These are phyloP conservation scores for Caenorhabditis japonica DNA, from an alignment of 2,888 invertebrate genomes.

Conservation along the genomic window DNA sequence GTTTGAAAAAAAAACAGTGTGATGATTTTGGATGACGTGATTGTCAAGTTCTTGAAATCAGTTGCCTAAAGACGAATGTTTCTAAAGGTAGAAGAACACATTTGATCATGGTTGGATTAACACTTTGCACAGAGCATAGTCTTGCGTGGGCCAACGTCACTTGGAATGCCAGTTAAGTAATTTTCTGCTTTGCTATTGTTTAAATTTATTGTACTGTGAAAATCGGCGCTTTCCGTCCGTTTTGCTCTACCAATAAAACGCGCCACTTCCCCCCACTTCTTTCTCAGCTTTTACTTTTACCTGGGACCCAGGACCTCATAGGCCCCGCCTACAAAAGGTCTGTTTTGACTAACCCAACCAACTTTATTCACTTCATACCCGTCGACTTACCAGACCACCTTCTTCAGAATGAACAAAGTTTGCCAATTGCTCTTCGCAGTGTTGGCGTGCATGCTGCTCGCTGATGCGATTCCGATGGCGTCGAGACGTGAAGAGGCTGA, in stretches of 20 bases:
- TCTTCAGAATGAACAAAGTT: constrained; percentile 34
- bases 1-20: too few relatives aligned
- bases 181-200: constrained; percentile 26
- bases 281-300: constrained; percentile 11
- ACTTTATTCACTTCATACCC: constrained; percentile 37
- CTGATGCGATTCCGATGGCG: constrained; percentile 53
- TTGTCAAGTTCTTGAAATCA: neutral
- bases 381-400: constrained; percentile 14
- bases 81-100: constrained; percentile 32
- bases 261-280: too few relatives aligned
- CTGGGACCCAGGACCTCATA: constrained; percentile 12
- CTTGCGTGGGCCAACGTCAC: constrained; percentile 45
- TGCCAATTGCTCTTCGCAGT: constrained; percentile 25
- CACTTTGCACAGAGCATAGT: constrained; percentile 39
- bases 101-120: constrained; percentile 46
- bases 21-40: too few relatives aligned
- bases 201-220: constrained; percentile 46
- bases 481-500: constrained; percentile 25
- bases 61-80: too few relatives aligned
- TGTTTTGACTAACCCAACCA: constrained; percentile 18
- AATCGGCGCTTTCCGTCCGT: constrained; percentile 1
- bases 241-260: too few relatives aligned
- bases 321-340: constrained; percentile 17
- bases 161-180: constrained; percentile 23
- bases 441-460: constrained; percentile 24